These are phyloP conservation scores for Terebella lapidaria DNA, from an alignment of 2,888 invertebrate species.

Conservation along the genomic window DNA sequence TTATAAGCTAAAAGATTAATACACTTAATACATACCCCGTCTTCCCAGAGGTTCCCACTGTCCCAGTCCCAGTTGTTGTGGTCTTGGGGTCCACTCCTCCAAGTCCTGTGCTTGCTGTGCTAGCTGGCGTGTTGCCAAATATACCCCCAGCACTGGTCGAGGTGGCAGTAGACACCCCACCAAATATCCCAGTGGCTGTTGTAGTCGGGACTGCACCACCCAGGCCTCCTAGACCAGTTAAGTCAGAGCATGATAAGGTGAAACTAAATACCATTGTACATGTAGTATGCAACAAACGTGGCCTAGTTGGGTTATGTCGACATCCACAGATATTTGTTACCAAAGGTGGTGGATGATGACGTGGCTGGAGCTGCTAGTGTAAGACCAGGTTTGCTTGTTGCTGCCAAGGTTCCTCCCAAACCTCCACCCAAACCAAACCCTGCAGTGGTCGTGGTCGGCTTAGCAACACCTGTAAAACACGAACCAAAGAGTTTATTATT, in stretches of 20 bases:
- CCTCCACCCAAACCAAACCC: neutral
- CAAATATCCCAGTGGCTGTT: neutral
- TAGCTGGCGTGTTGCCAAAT: constrained; percentile 32
- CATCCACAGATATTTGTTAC: too few relatives aligned
- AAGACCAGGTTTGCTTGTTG: neutral
- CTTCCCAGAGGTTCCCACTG: neutral
- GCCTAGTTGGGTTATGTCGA: too few relatives aligned
- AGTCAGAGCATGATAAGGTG: neutral
- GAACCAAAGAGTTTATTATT: too few relatives aligned
- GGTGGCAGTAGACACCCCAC: neutral
- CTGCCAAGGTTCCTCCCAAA: neutral
- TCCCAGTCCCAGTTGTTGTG: constrained; percentile 7
- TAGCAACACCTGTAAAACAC: neutral
- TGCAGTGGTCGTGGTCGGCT: neutral
- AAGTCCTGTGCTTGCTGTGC: constrained; percentile 60
- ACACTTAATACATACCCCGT: constrained; percentile 8
- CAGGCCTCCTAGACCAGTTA: neutral
- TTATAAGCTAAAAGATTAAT: too few relatives aligned
- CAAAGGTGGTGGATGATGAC: neutral
- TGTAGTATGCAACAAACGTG: too few relatives aligned
- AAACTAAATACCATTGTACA: neutral
- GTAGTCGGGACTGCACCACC: neutral
- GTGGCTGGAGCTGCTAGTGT: neutral
- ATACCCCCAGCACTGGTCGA: neutral
- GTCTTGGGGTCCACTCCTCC: constrained; percentile 62